Conservation (phyloP, 1,140 invertebrate genomes). For the Drosophila kepulauana region DNA sequence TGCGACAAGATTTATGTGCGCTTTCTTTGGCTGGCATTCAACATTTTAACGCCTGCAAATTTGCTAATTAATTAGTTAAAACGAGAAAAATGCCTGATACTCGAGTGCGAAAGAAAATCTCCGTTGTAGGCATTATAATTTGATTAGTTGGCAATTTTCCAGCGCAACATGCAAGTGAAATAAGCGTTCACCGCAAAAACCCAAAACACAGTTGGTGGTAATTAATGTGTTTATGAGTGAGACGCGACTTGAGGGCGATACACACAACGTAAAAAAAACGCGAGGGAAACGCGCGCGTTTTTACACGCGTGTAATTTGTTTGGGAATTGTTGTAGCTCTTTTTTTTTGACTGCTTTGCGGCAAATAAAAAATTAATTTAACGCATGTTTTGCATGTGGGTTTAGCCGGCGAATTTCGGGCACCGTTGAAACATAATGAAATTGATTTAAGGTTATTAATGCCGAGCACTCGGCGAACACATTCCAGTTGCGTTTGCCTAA, state of each 20-base stretch:
- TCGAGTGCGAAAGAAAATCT: constrained; percentile 15
- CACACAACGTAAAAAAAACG: constrained; percentile 10
- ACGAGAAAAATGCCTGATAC: constrained; percentile 22
- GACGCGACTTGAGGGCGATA: neutral
- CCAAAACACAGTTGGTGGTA: constrained; percentile 15
- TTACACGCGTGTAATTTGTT: constrained; percentile 76
- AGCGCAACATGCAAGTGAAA: constrained; percentile 11
- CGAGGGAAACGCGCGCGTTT: constrained; percentile 51
- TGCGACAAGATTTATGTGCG: constrained; percentile 76
- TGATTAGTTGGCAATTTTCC: constrained; percentile 13
- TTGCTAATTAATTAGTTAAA: constrained; percentile 80
- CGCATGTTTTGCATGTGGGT: constrained; percentile 63
- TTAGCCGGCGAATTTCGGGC: constrained; percentile 8
- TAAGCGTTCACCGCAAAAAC: neutral
- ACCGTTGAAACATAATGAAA: constrained; percentile 67
- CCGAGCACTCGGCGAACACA: constrained; percentile 46
- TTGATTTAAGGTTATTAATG: constrained; percentile 85
- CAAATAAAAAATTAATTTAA: constrained; percentile 84
- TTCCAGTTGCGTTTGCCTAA: constrained; percentile 55
- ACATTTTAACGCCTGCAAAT: constrained; percentile 81
- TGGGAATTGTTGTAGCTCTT: constrained; percentile 70
- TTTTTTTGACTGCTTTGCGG: constrained; percentile 29
- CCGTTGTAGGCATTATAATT: neutral
- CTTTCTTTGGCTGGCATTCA: constrained; percentile 71
- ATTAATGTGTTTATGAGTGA: constrained; percentile 67